Evolutionary conservation across 2,797 vertebrate genomes (phyloP), one percentile per base, ranked within the genome.

Genomic region (Rhyacichthys aspro): DNA sequence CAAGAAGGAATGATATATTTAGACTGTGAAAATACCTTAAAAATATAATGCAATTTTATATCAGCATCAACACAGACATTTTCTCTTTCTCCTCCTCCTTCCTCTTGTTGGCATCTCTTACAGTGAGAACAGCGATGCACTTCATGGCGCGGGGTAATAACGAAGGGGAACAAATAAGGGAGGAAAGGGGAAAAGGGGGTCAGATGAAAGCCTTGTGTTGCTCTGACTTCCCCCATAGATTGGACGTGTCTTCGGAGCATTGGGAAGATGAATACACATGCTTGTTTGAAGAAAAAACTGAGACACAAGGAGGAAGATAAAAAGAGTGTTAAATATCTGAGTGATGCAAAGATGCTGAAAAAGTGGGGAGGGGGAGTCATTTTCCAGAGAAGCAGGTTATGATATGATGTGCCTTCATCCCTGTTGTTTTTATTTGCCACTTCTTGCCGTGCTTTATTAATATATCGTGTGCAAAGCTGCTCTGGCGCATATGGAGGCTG

Each of bases 391-490:
- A 79, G 14, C 61, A 62, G 70, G 81, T 82, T 84, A 71, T 86
- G 65, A 82, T 76, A 55, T 72, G 70, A 79, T 79, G 70, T 74
- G 75, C 79, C 81, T 80, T 67, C 70, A 83, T 83, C 55, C 64
- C 48, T 59, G 81, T 83, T 84, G 84, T 87, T 85, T 87, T 86
- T 81, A 89, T 90, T 88, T 89, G 76, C 80, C 72, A 79, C 72
- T 76, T 79, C 79, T 81, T 73, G 52, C 67, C 33, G 68, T 58
- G 70, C 63, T 87, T 86, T 86, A 88, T 89, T 87, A 87, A 87
- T 84, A 84, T 83, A 81, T 87, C 72, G 78, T 62, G 66, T 42
- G 69, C 67, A 73, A 83, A 77, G 83, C 74, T 59, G 64, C 73
- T 69, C 48, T 1, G 61, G 78, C 82, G 74, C 82, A 86, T 79